Evolutionary conservation across 2,113 vertebrate genomes (phyloP).

Genomic region (Ia io): DNA sequence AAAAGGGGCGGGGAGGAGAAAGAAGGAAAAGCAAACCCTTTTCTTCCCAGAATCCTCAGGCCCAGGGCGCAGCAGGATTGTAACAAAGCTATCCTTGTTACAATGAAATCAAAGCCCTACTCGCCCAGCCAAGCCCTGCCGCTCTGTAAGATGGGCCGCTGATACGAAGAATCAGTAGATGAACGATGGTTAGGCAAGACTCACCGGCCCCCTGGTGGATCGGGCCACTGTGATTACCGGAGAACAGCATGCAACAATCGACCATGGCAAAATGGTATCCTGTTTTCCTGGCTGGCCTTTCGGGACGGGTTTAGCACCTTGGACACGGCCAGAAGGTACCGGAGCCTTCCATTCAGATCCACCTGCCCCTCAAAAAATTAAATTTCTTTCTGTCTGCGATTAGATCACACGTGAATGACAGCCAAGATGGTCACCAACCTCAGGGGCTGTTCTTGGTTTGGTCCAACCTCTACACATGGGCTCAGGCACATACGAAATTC

Average conservation of each 20-base stretch:
- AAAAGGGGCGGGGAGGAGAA: no score
- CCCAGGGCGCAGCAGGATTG: constrained; percentile 57
- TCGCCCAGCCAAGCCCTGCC: constrained; percentile 81
- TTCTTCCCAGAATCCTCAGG: constrained; percentile 67
- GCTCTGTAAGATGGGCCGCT: constrained; percentile 82
- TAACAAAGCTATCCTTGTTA: constrained; percentile 74
- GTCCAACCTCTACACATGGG: not conserved
- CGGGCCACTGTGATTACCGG: constrained; percentile 95
- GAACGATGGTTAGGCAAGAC: constrained; percentile 84
- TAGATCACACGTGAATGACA: not conserved
- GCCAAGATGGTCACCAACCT: not conserved
- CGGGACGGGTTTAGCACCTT: constrained; percentile 67
- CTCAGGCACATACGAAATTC: not conserved
- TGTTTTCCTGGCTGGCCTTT: constrained; percentile 91
- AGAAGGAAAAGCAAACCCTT: not conserved
- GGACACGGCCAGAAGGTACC: constrained; percentile 58
- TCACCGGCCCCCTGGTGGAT: constrained; percentile 83
- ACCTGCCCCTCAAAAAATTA: not conserved
- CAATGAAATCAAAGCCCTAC: constrained; percentile 67
- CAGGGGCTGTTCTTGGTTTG: not conserved
- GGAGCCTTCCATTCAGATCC: not conserved
- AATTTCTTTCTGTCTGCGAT: not conserved
- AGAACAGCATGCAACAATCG: constrained; percentile 93
- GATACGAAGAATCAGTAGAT: constrained; percentile 81
- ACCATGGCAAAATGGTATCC: constrained; percentile 95